phyloP scores from a whole-genome alignment of 2,888 invertebrate genomes.

The Schizotus pectinicornis region DNA sequence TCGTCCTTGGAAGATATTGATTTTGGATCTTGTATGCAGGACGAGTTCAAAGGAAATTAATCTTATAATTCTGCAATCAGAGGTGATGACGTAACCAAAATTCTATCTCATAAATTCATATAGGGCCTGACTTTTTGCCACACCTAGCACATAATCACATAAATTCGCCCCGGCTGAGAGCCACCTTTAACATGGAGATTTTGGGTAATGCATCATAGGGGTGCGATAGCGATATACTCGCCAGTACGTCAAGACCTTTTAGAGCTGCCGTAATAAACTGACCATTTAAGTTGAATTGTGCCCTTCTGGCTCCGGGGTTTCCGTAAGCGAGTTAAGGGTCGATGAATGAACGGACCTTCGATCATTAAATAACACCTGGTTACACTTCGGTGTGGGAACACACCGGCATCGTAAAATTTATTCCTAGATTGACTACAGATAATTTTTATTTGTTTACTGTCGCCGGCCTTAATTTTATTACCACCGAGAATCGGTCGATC shows the following conservation, averaged over 20 bases:
- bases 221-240: constrained; percentile 9
- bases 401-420: constrained; percentile 9
- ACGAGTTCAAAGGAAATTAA: too few species aligned
- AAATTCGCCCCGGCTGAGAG: constrained; percentile 9
- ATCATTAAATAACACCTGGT: constrained; percentile 17
- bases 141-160: constrained; percentile 13
- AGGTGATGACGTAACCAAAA: too few species aligned
- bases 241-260: constrained; percentile 13
- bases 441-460: constrained; percentile 10
- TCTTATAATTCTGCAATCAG: too few species aligned
- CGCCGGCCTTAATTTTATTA: too few species aligned
- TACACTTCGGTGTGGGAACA: constrained; percentile 11
- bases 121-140: constrained; percentile 10
- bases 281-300: constrained; percentile 23
- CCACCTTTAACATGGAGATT: constrained; percentile 8
- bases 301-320: constrained; percentile 7
- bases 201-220: constrained; percentile 12
- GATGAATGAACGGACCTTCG: constrained; percentile 9
- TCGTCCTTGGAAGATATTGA: too few species aligned
- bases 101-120: constrained; percentile 2
- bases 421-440: constrained; percentile 9
- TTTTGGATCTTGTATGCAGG: too few species aligned
- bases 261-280: constrained; percentile 16
- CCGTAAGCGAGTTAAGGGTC: constrained; percentile 9
- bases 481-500: too few species aligned